Evolutionary conservation across 2,113 vertebrate species (phyloP).

Genomic region (Hyla sarda): DNA sequence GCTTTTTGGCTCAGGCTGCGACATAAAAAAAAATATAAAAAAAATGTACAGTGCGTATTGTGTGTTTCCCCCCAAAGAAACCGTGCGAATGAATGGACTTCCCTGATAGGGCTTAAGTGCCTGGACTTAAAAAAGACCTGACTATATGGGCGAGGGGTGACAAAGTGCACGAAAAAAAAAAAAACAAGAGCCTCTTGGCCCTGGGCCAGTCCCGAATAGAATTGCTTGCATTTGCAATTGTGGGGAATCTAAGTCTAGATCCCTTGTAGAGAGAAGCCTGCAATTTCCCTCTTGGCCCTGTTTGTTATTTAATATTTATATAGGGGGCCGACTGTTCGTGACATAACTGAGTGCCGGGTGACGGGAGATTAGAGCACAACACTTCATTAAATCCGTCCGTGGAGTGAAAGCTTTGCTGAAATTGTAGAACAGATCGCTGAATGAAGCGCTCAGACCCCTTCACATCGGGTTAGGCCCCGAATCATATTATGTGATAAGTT

Average conservation of each 20-base stretch:
- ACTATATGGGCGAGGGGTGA: background rate
- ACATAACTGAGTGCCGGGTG: conserved; percentile 34
- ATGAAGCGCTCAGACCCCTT: background rate
- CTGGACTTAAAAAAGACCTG: background rate
- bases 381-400: conserved; percentile 29
- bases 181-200: background rate
- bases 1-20: conserved; percentile 20
- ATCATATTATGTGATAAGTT: background rate
- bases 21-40: too few relatives aligned
- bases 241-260: background rate
- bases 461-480: background rate
- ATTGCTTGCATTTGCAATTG: conserved; percentile 14
- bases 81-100: conserved; percentile 20
- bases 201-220: background rate
- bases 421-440: background rate
- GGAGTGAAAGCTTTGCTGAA: background rate
- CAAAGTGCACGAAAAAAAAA: background rate
- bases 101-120: background rate
- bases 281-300: background rate
- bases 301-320: conserved; percentile 43
- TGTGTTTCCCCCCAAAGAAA: conserved; percentile 40
- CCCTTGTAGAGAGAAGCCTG: background rate
- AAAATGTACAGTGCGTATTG: background rate
- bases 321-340: background rate
- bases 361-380: conserved; percentile 17